phyloP scores from a whole-genome alignment of 2,797 vertebrate species.

The Gastrophryne carolinensis region DNA sequence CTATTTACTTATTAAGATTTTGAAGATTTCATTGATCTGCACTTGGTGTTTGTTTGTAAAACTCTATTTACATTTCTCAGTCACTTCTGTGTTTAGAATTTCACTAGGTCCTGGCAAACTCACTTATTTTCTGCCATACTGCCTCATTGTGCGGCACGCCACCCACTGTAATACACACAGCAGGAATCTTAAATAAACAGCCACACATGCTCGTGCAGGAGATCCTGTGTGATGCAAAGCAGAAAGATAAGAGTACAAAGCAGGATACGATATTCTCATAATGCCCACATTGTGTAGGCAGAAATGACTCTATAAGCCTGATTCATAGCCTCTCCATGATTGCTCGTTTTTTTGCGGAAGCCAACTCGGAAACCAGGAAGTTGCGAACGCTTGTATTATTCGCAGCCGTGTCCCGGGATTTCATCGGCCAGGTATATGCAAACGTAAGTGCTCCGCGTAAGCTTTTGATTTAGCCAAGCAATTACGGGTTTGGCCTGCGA shows the following conservation, averaged over 20 bases:
- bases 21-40: not conserved
- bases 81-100: slow-evolving; percentile 23
- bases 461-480: too few relatives aligned
- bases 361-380: too few relatives aligned
- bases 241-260: slow-evolving; percentile 30
- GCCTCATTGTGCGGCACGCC: slow-evolving; percentile 21
- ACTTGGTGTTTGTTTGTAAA: slow-evolving; percentile 11
- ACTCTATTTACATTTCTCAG: slow-evolving; percentile 1
- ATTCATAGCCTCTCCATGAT: too few relatives aligned
- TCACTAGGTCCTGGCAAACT: slow-evolving; percentile 15
- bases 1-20: not conserved
- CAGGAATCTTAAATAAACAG: slow-evolving; percentile 31
- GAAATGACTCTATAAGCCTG: slow-evolving; percentile 4
- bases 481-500: too few relatives aligned
- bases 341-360: too few relatives aligned
- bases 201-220: slow-evolving; percentile 28
- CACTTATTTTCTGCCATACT: slow-evolving; percentile 17
- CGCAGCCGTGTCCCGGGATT: too few relatives aligned
- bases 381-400: too few relatives aligned
- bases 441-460: too few relatives aligned
- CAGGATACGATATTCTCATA: slow-evolving; percentile 29
- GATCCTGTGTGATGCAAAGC: slow-evolving; percentile 36
- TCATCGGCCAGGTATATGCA: too few relatives aligned
- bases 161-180: slow-evolving; percentile 31
- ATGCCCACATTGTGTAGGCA: slow-evolving; percentile 13